Conservation (phyloP, 2,113 vertebrate genomes). For the Mus spicilegus region DNA sequence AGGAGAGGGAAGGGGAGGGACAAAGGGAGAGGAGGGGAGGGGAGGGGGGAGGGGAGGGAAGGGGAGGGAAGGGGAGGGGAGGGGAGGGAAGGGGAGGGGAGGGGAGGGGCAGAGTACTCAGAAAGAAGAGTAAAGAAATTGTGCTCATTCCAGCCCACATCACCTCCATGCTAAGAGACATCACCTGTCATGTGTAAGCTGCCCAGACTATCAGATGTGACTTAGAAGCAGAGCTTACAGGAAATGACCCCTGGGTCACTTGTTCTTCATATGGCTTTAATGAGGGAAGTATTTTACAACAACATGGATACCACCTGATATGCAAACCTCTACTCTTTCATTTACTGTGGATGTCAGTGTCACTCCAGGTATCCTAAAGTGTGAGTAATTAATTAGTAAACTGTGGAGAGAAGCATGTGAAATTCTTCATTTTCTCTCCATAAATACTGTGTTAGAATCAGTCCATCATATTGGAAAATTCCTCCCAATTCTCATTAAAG, state of each 20-base stretch:
- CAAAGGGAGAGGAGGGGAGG: accelerated
- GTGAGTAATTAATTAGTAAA: slow-evolving; percentile 61
- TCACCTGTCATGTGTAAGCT: neutral
- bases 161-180: neutral
- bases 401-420: neutral
- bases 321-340: neutral
- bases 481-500: slow-evolving; percentile 63
- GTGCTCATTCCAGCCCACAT: neutral
- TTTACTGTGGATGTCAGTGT: slow-evolving; percentile 16
- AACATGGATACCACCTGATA: neutral
- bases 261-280: neutral
- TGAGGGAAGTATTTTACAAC: neutral
- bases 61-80: no score
- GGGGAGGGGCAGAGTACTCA: no score
- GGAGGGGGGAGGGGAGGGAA: no score
- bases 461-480: slow-evolving; percentile 52
- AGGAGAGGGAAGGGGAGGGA: accelerated
- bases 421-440: slow-evolving; percentile 64
- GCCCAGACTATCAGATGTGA: neutral
- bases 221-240: neutral
- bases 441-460: slow-evolving; percentile 54
- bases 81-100: no score
- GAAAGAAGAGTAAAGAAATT: neutral
- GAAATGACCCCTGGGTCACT: neutral
- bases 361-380: neutral